Percentiles rank a stretch among this genome's conserved stretches.
Conservation (phyloP, 35 echinoderm and acorn worm genomes). For the Amphiura filiformis region DNA sequence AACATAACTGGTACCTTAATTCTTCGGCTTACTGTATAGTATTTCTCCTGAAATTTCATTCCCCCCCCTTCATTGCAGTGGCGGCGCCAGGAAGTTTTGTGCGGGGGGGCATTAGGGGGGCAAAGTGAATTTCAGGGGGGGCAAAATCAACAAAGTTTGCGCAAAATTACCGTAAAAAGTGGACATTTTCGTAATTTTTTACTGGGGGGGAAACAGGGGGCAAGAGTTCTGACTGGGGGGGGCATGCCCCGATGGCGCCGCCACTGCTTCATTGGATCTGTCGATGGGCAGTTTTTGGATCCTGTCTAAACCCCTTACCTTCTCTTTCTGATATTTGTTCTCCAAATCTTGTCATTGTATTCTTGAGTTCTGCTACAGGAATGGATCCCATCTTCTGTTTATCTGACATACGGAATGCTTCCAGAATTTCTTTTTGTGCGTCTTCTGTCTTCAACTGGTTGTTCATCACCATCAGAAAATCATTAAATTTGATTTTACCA, state of each 20-base stretch:
- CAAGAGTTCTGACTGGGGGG: no score
- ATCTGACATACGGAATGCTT: constrained; percentile 84
- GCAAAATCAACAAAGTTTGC: no score
- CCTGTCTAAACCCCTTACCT: no score
- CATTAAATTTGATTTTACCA: constrained; percentile 87
- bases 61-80: neutral
- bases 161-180: no score
- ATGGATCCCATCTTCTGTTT: constrained; percentile 65
- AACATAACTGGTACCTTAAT: no score
- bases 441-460: constrained; percentile 58
- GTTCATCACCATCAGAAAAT: constrained; percentile 77
- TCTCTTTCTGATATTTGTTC: constrained; percentile 84
- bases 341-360: constrained; percentile 93
- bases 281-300: no score
- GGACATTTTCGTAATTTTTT: neutral
- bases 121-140: no score
- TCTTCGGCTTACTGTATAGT: no score
- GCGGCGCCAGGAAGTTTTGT: neutral
- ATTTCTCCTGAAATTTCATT: no score
- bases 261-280: neutral
- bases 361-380: constrained; percentile 65
- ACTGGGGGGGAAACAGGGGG: neutral
- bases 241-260: neutral
- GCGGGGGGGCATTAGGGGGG: no score
- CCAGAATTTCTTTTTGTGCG: constrained; percentile 78